phyloP scores from a whole-genome alignment of 2,113 vertebrate genomes.

The Peromyscus californicus region DNA sequence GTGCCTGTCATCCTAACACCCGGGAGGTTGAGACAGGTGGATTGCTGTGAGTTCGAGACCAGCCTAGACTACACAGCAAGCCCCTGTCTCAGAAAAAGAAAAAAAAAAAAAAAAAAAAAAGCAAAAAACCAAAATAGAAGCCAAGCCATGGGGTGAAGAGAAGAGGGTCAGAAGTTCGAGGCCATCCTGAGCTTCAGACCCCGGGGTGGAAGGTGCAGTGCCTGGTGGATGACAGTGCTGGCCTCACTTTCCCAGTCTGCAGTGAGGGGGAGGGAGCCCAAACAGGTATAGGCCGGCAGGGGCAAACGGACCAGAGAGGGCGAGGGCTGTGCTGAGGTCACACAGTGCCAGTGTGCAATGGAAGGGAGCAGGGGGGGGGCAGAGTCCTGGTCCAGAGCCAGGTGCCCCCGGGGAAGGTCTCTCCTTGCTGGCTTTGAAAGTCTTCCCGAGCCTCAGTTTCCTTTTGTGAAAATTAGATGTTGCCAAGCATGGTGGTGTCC shows the following conservation, averaged over 20 bases:
- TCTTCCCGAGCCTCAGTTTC: slow-evolving; percentile 36
- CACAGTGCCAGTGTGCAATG: not conserved
- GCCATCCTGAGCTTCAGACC: not conserved
- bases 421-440: not conserved
- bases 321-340: not conserved
- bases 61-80: not conserved
- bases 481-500: not conserved
- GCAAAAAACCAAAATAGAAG: not conserved
- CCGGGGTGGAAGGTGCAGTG: not conserved
- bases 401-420: not conserved
- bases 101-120: no score
- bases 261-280: not conserved
- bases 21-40: not conserved
- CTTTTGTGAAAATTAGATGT: not conserved
- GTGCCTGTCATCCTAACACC: not conserved
- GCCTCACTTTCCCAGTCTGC: not conserved
- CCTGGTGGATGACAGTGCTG: not conserved
- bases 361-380: not conserved
- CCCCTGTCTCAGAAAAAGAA: not conserved
- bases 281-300: not conserved
- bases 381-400: not conserved
- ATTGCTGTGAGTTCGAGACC: not conserved
- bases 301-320: not conserved
- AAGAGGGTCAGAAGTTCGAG: not conserved
- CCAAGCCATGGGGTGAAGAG: not conserved